phyloP scores from a whole-genome alignment of 2,888 invertebrate species.

The Suillia variegata region DNA sequence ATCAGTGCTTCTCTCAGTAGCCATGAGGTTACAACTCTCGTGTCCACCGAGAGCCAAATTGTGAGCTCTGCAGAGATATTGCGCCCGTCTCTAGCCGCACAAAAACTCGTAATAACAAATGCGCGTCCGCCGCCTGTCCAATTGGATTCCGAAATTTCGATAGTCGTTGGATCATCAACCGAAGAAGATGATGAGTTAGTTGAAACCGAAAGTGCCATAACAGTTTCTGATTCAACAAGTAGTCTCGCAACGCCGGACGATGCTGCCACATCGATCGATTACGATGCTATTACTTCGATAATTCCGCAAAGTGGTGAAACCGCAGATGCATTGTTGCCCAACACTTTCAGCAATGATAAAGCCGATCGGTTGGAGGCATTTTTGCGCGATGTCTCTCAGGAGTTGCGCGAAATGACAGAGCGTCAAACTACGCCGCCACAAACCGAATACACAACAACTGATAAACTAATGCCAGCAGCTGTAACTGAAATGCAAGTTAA shows the following conservation, averaged over 20 bases:
- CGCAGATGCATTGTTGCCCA: constrained; percentile 16
- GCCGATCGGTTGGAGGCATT: constrained; percentile 51
- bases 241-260: no score
- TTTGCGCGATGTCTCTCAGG: constrained; percentile 51
- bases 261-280: constrained; percentile 14
- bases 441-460: background rate
- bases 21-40: constrained; percentile 24
- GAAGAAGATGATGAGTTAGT: background rate
- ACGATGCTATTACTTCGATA: constrained; percentile 28
- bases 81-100: constrained; percentile 32
- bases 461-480: background rate
- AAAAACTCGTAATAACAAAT: constrained; percentile 11
- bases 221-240: constrained; percentile 34
- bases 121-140: no score
- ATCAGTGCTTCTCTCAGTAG: constrained; percentile 15
- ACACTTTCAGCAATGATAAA: constrained; percentile 33
- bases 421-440: constrained; percentile 13
- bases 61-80: constrained; percentile 28
- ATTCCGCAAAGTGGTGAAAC: constrained; percentile 24
- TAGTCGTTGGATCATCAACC: background rate
- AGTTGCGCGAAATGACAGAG: constrained; percentile 31
- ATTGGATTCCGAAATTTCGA: constrained; percentile 8
- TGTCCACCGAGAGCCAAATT: constrained; percentile 32
- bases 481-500: background rate
- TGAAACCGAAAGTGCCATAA: constrained; percentile 32